phyloP scores from a whole-genome alignment of 2,113 vertebrate species.

The Prunella fulvescens region DNA sequence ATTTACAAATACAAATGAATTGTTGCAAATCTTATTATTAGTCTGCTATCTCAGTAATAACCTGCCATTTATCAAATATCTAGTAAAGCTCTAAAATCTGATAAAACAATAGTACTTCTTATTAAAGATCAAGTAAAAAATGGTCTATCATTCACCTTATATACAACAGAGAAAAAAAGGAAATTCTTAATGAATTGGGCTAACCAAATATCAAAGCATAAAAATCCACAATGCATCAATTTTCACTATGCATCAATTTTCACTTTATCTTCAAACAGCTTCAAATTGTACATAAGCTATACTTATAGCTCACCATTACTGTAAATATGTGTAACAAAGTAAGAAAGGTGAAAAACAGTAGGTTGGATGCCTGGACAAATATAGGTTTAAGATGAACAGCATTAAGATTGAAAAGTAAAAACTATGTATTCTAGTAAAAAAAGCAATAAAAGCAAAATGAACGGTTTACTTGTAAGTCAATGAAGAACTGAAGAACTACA shows the following conservation, averaged over 20 bases:
- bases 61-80: not conserved
- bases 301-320: not conserved
- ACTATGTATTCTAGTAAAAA: not conserved
- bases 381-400: not conserved
- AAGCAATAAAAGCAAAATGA: not conserved
- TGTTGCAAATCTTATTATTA: not conserved
- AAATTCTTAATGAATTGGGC: not conserved
- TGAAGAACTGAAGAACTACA: not conserved
- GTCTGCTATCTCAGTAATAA: not conserved
- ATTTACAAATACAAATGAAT: not conserved
- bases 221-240: not conserved
- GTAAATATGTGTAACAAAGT: not conserved
- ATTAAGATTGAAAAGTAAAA: not conserved
- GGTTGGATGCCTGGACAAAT: not conserved
- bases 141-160: not conserved
- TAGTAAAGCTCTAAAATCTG: not conserved
- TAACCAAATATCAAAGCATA: not conserved
- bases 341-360: not conserved
- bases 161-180: not conserved
- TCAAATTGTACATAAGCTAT: not conserved
- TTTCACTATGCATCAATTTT: not conserved
- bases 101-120: not conserved
- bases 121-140: not conserved
- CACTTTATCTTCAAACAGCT: not conserved
- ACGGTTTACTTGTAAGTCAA: not conserved